Percentiles rank a stretch among this genome's conserved stretches.
Evolutionary conservation across 1,140 invertebrate species (phyloP).

Genomic region (Periplaneta americana): DNA sequence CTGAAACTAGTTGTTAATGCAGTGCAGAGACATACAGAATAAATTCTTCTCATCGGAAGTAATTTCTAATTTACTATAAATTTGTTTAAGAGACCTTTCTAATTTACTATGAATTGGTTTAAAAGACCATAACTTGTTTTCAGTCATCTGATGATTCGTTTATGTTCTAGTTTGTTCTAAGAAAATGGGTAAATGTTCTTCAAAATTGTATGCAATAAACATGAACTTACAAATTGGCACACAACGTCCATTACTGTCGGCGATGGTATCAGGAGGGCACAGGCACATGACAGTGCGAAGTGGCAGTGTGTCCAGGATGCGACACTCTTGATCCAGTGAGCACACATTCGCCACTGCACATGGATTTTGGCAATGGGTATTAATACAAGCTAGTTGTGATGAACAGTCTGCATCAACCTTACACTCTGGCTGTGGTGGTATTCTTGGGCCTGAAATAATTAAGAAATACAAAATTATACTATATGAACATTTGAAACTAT

Average conservation of each 20-base stretch:
- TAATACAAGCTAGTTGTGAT: constrained; percentile 66
- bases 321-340: constrained; percentile 65
- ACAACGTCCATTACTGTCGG: constrained; percentile 55
- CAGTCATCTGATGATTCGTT: too few species aligned
- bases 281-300: constrained; percentile 74
- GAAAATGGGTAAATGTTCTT: too few species aligned
- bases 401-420: constrained; percentile 68
- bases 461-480: not conserved
- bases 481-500: not conserved
- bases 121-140: too few species aligned
- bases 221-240: constrained; percentile 46
- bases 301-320: constrained; percentile 69
- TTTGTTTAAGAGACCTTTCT: too few species aligned
- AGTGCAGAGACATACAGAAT: too few species aligned
- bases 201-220: not conserved
- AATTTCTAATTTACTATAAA: too few species aligned
- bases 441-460: not conserved
- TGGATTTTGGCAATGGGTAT: constrained; percentile 67
- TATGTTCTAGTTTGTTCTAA: too few species aligned
- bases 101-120: too few species aligned
- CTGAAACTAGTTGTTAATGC: too few species aligned
- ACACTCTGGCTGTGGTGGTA: constrained; percentile 51
- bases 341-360: constrained; percentile 65
- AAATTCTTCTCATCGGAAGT: too few species aligned
- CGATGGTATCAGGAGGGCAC: constrained; percentile 67